Base-by-base conservation (phyloP, 2,797 vertebrate species). In the Gallinago stenura region DNA sequence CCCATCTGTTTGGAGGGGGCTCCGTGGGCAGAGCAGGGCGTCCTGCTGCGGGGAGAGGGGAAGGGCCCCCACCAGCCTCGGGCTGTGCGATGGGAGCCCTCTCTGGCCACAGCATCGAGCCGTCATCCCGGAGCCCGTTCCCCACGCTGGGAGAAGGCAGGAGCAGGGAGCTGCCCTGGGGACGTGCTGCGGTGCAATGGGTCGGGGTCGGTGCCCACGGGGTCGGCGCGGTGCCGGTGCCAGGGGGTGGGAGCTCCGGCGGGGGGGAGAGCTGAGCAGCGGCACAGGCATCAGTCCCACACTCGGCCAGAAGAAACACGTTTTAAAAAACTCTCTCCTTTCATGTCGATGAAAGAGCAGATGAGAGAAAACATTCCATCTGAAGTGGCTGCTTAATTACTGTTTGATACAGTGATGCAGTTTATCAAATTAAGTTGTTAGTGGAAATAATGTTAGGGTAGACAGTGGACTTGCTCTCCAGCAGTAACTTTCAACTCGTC, bases 151-250 rank as follows among this genome's bases (percentile, higher is more conserved):
- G 31, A 8, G 64, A 25, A 45, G 48, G 31, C 3, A 33, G 41
- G 19, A 39, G 18, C 13, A 8, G 0, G 3, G 21, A 15, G 43
- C 16, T 35, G 7, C 5, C 0, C 2, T 3, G 25, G 1, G 7
- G 50, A 30, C 14, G 6, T 12, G 35, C 60, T 3, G 14, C 2
- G 0, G 25, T 6, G 7, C 10, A 5, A 4, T 13, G 4, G 3
- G 82, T 26, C 1, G 6, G 51, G 48, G 12, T 6, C 7, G 0
- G 7, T 43, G 56, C 12, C 46, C 39, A 6, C 10, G 2, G 35
- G 19, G 33, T 7, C 20, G 18, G 37, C 12, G 7, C 0, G 3
- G 33, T 31, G 57, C 68, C 3, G 0, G 6, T 21, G 39, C 39
- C 39, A 6, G 39, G 39, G 31, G 57, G 57, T 24, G 20, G 12